Base-by-base conservation (phyloP, 2,797 vertebrate genomes). In the Pitangus sulphuratus region DNA sequence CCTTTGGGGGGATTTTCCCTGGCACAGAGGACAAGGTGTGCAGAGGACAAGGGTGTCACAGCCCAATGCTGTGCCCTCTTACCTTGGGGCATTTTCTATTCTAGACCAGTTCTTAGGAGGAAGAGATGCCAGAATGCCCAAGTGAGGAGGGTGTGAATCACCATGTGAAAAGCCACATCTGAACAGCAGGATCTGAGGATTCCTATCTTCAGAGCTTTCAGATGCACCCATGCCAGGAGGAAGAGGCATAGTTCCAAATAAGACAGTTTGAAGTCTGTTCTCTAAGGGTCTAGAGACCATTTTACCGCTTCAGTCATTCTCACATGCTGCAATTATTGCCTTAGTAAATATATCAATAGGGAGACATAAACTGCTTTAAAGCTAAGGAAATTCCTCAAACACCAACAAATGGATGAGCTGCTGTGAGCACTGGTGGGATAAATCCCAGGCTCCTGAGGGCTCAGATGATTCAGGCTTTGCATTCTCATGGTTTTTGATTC, bases 401-500 rank as follows among this genome's bases (percentile, higher is more conserved):
- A 80, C 69, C 77, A 89, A 82, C 77, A 90, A 93, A 86, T 47
- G 77, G 92, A 85, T 78, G 61, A 94, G 30, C 85, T 72, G 71
- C 64, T 84, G 58, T 62, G 85, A 93, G 74, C 58, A 35, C 33
- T 25, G 17, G 42, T 87, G 95, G 92, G 88, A 95, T 89, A 90
- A 91, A 90, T 83, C 37, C 87, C 76, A 87, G 76, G 84, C n/a
- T 96, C 40, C 89, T 94, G 92, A 0, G 86, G 93, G 84, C 80
- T 96, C 4, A 2, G 54, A 54, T 96, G 94, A 96, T 90, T 97
- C 94, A 96, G 87, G 47, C 85, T 92, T 92, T 94, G 93, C 87
- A 94, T 96, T 95, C 90, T 92, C 93, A 96, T 89, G 96, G 95
- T 66, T 95, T 96, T 80, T 97, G 97, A 98, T 76, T 93, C 95